A percentile compares a stretch with the other conserved stretches of the same genome.
These are phyloP conservation scores for Tachysurus vachellii DNA, from an alignment of 2,113 vertebrate genomes.

Conservation along the genomic window DNA sequence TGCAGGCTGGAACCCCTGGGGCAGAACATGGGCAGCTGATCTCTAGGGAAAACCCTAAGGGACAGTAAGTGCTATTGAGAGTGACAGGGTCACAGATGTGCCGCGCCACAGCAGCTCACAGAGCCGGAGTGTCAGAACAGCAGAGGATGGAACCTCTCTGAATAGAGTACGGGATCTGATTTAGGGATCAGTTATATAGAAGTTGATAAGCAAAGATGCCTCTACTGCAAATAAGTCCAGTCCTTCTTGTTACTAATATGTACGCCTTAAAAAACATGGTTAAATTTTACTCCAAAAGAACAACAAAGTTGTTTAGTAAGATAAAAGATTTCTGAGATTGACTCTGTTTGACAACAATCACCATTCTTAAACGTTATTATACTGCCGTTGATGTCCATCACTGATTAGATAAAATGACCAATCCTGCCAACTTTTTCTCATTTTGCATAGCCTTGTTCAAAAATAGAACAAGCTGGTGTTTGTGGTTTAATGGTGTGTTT, in stretches of 20 bases:
- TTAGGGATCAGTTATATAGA: background rate
- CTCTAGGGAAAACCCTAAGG: conserved; percentile 30
- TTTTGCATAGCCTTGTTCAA: background rate
- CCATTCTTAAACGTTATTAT: no score
- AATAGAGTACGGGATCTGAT: background rate
- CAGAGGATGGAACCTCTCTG: background rate
- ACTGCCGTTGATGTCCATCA: no score
- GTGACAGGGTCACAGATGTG: conserved; percentile 25
- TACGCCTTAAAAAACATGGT: no score
- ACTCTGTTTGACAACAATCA: no score
- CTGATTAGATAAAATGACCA: background rate
- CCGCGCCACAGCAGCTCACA: background rate
- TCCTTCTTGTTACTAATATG: background rate
- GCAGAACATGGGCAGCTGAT: conserved; percentile 39
- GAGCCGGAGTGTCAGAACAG: background rate
- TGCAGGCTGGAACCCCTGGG: conserved; percentile 22
- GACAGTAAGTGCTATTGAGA: conserved; percentile 33
- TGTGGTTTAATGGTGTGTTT: no score
- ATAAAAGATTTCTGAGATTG: no score
- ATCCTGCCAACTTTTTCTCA: background rate
- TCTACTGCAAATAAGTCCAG: background rate
- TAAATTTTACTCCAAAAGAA: background rate
- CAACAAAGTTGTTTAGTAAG: background rate
- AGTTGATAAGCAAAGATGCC: background rate
- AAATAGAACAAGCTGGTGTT: no score